These are phyloP conservation scores for Gymnogyps californianus DNA, from an alignment of 2,113 vertebrate genomes.

Conservation along the genomic window DNA sequence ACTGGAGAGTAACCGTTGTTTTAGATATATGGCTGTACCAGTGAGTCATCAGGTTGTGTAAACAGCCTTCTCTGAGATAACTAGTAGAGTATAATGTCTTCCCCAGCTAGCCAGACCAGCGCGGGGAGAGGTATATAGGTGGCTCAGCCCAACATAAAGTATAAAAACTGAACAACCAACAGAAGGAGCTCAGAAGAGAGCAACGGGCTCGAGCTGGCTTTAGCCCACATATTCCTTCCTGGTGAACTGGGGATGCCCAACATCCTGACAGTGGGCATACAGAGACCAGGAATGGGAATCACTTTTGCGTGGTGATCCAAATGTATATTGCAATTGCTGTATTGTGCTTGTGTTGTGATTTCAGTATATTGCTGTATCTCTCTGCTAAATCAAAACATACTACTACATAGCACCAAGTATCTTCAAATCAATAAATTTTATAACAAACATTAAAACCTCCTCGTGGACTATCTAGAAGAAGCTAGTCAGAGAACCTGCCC, in stretches of 20 bases:
- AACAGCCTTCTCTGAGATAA: not conserved
- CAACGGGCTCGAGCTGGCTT: not conserved
- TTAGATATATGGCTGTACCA: not conserved
- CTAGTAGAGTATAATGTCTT: not conserved
- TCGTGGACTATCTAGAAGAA: not conserved
- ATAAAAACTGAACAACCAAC: not conserved
- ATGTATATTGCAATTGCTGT: not conserved
- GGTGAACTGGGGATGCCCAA: not conserved
- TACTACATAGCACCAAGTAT: not conserved
- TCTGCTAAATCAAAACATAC: not conserved
- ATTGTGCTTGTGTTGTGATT: not conserved
- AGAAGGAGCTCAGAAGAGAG: not conserved
- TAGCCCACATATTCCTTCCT: not conserved
- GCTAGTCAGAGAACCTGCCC: not conserved
- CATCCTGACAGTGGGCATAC: not conserved
- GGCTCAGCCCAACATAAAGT: not conserved
- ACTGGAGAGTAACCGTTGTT: not conserved
- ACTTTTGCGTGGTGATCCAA: not conserved
- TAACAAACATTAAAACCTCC: not conserved
- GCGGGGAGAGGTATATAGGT: fast-evolving
- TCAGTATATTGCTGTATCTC: not conserved
- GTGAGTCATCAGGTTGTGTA: not conserved
- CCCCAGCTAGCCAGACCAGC: not conserved
- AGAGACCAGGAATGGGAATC: not conserved
- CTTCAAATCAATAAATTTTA: not conserved